Evolutionary conservation across 2,888 invertebrate genomes (phyloP), one percentile per base, ranked within the genome.

Genomic region (Spisula solida): DNA sequence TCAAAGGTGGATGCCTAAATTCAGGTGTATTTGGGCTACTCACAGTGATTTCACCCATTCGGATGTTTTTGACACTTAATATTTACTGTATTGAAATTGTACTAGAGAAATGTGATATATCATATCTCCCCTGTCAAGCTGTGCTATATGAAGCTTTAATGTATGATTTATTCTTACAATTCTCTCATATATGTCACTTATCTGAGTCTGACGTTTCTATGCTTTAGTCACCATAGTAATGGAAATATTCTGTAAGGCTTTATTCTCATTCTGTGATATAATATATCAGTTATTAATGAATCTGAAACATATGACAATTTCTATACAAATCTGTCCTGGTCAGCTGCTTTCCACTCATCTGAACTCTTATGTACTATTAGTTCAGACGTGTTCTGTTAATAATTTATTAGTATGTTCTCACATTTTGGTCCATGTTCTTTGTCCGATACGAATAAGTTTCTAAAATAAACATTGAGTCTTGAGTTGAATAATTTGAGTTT

Each of bases 281-380:
- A 66, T 25, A 66, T 4, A 66, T 25, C n/a, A 66, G 60, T 51
- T 51, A 51, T 51, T 51, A 10, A 12, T 5, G 51, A 4, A 25
- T 66, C 60, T 66, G 60, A 66, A 60, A 66, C 60, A 66, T 25
- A 66, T 66, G 60, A 66, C 60, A 66, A 66, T 66, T n/a, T 25
- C 60, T 66, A 66, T 25, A 41, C 41, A 66, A 66, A 66, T 66
- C 25, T 60, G 60, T 18, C 25, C 6, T 66, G 6, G n/a, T 66
- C 25, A 41, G 41, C 8, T 66, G 60, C 60, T 66, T 25, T 10
- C 25, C 60, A 66, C 25, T 66, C 10, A 66, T 66, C 2, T 66
- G n/a, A 25, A 25, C 20, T 66, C n/a, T 25, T 8, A n/a, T 66
- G 60, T 66, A n/a, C 25, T 66, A 5, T 20, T n/a, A n/a, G n/a